Conservation (phyloP, 64 coral and sea anemone species). For the Porites lutea region DNA sequence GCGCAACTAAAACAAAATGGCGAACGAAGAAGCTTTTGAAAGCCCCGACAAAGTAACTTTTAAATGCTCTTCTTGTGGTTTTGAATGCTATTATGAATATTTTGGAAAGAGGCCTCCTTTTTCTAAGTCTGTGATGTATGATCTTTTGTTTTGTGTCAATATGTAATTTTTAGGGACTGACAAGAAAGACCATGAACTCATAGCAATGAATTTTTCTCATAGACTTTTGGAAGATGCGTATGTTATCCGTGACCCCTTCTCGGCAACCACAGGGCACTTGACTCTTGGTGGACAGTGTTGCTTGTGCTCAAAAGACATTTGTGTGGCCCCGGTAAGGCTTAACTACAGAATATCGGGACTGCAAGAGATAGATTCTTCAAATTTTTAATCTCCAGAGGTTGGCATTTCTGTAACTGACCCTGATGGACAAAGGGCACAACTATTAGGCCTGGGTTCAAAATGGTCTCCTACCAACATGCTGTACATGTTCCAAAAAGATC, state of each 20-base stretch:
- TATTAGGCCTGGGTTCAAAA: not conserved
- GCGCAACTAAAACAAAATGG: not conserved
- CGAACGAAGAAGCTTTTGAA: not conserved
- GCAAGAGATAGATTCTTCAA: no score
- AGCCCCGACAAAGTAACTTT: constrained; percentile 55
- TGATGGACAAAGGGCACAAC: no score
- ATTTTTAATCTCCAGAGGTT: no score
- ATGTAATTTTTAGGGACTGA: not conserved
- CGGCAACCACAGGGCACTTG: constrained; percentile 58
- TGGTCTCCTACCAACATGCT: no score
- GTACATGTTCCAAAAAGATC: no score
- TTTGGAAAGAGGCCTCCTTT: constrained; percentile 94
- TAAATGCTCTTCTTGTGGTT: constrained; percentile 76
- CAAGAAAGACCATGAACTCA: not conserved
- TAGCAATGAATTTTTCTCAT: not conserved
- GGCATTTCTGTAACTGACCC: no score
- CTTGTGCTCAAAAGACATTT: constrained; percentile 74
- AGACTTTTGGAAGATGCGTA: constrained; percentile 93
- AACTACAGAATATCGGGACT: not conserved
- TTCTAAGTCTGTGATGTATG: constrained; percentile 84
- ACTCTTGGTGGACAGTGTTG: constrained; percentile 79
- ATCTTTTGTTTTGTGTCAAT: not conserved
- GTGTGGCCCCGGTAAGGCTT: constrained; percentile 71
- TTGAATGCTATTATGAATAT: constrained; percentile 84
- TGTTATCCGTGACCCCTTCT: constrained; percentile 92